Evolutionary conservation across 2,888 invertebrate genomes (phyloP), one percentile per base, ranked within the genome.

Genomic region (Cryptus viduatorius): DNA sequence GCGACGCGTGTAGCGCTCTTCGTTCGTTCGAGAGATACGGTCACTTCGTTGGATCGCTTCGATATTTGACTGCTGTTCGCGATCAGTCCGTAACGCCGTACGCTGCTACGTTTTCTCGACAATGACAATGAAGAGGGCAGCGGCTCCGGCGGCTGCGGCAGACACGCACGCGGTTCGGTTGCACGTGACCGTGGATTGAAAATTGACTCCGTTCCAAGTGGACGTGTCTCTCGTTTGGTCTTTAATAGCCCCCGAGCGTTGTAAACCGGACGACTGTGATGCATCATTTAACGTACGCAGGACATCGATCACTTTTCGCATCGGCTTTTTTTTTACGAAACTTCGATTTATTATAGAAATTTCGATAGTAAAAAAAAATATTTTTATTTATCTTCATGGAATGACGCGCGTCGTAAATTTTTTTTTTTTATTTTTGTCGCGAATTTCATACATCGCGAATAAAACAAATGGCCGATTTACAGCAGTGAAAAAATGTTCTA

Each of bases 141-240:
- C 53, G 42, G 46, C 75, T 79, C 65, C 42, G 64, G 72, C 31
- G 61, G 71, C 42, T 69, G 72, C 31, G 61, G 61, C 31, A 5
- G 29, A 42, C 61, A 73, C 64, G 80, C 80, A 78, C 78, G 71
- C 71, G 79, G 67, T 73, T 72, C 46, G 24, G 46, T 59, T 69
- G 72, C 86, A 84, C 84, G 84, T 84, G 84, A 69, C 61, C 53
- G 68, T 78, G 46, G 68, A 29, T 69, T 46, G 56, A 8, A 65
- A 83, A 71, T 81, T 84, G 84, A 84, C 80, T 77, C 53, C 42
- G 73, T 83, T 86, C 85, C 85, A 83, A 85, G 59, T 69, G 76
- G 42, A 64, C 61, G 73, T 73, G 61, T 64, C 73, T 29, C 73
- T 19, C 42, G 29, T 48, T 46, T 46, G 46, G 31, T 48, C 61